phyloP scores from a whole-genome alignment of 2,113 vertebrate genomes.

The Poecilia latipinna region DNA sequence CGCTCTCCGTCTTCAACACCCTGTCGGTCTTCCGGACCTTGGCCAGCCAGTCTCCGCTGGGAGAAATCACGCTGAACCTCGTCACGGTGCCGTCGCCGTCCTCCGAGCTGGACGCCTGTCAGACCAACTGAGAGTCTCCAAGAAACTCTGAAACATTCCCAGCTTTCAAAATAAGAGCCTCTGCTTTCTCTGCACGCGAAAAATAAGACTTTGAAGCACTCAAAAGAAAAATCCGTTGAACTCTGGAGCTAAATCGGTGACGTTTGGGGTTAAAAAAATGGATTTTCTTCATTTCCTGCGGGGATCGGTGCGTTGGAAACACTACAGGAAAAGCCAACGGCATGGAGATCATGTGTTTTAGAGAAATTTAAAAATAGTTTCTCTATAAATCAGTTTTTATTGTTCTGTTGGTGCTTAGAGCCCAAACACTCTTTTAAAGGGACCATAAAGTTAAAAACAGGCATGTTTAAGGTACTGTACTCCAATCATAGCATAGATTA shows the following conservation, averaged over 20 bases:
- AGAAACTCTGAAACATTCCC: neutral
- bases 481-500: neutral
- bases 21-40: conserved; percentile 68
- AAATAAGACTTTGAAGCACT: neutral
- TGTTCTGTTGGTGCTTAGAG: neutral
- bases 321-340: neutral
- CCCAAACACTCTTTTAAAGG: neutral
- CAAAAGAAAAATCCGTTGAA: neutral
- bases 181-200: neutral
- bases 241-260: neutral
- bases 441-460: neutral
- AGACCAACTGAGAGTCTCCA: neutral
- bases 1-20: conserved; percentile 55
- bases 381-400: neutral
- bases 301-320: neutral
- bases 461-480: neutral
- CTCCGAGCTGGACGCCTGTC: neutral
- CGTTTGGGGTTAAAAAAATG: neutral
- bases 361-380: neutral
- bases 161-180: neutral
- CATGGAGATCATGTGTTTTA: neutral
- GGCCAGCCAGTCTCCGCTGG: conserved; percentile 73
- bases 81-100: conserved; percentile 41
- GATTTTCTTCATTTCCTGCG: neutral
- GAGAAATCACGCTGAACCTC: conserved; percentile 79